A percentile compares a stretch with the other conserved stretches of the same genome.
Evolutionary conservation across 1,140 invertebrate species (phyloP).

Genomic region (Tetramorium parvispinum): DNA sequence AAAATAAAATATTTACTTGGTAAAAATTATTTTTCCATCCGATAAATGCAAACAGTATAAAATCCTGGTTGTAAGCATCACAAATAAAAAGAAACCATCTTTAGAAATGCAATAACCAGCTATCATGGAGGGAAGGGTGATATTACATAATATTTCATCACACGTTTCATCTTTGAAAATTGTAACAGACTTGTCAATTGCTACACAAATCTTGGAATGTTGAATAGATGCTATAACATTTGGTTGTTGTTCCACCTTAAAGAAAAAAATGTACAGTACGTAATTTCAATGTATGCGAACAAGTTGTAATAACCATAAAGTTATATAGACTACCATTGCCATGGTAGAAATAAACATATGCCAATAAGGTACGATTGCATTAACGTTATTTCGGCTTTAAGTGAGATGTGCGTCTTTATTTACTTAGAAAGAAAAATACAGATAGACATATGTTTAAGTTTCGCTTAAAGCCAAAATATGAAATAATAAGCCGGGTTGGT

Average conservation of each 20-base stretch:
- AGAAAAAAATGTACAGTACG: conserved; percentile 31
- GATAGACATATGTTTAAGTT: no score
- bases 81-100: conserved; percentile 74
- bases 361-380: no score
- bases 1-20: conserved; percentile 33
- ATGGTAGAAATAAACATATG: no score
- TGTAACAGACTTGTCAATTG: conserved; percentile 80
- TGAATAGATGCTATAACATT: conserved; percentile 74
- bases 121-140: conserved; percentile 76
- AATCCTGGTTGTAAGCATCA: conserved; percentile 68
- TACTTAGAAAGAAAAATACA: no score
- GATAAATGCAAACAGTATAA: conserved; percentile 77
- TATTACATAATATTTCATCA: conserved; percentile 71
- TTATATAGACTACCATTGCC: no score
- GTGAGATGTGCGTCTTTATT: no score
- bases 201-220: conserved; percentile 76
- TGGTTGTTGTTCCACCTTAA: conserved; percentile 70
- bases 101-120: conserved; percentile 76
- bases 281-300: conserved; percentile 7
- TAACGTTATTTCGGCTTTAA: no score
- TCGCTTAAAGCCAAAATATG: no score
- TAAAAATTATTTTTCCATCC: conserved; percentile 73
- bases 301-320: conserved; percentile 2
- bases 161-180: conserved; percentile 80
- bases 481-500: no score